Evolutionary conservation across 2,888 invertebrate species (phyloP), one percentile per base, ranked within the genome.

Genomic region (Tyria jacobaeae): DNA sequence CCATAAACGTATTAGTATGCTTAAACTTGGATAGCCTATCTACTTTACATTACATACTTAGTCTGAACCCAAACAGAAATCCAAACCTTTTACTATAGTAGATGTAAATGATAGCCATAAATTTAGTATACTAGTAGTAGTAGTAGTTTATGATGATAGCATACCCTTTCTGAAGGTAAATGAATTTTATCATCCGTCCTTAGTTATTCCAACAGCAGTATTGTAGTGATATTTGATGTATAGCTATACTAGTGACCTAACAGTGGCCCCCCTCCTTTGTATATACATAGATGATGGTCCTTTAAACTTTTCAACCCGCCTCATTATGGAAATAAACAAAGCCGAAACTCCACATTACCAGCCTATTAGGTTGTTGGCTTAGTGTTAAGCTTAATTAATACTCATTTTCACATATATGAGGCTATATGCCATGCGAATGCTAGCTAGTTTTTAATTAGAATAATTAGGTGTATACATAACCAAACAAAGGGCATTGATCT

Each of bases 381-480:
- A 69, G 69, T 71, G 59, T 72, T 59, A 56, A 64, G 56, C 62
- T 58, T 71, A 76, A 75, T 79, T 80, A 66, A 67, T 66, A 71
- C 68, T 61, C 60, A 75, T 77, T 69, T 65, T 49, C 35, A 34
- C 15, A 17, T 3, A n/a, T 34, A n/a, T 17, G 27, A 52, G 48
- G 44, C 39, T 56, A 56, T 27, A 66, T 60, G 1, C 4, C 17
- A 4, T 49, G 7, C n/a, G 31, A 12, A 25, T 2, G 25, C 24
- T 25, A 15, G 5, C 47, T 12, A 24, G 47, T 48, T 34, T 34
- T 17, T 14, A 34, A 31, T 17, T 34, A 31, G 31, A 50, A 34
- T 41, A 2, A 17, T 3, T 1, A 9, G 17, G 17, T 17, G 41
- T 10, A 44, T 17, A 44, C 10, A 17, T 44, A 4, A 10, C 1